phyloP scores from a whole-genome alignment of 2,797 vertebrate species.

The Florisuga fusca region DNA sequence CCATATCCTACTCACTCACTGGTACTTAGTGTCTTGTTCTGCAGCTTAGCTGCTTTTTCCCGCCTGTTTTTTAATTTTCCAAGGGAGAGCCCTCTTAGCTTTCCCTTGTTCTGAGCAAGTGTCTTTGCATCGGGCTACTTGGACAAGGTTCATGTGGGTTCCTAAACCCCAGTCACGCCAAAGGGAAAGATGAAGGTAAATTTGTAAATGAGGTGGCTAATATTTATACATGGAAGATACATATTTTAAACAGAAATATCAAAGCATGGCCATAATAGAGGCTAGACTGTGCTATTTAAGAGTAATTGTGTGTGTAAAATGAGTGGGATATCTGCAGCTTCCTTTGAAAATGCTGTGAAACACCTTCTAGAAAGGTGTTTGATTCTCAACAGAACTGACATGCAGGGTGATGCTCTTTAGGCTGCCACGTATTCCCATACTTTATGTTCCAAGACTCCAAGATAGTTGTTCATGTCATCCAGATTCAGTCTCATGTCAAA shows the following conservation, averaged over 20 bases:
- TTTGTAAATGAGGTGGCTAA: not conserved
- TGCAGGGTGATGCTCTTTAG: not conserved
- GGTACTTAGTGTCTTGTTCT: too few relatives aligned
- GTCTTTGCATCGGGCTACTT: not conserved
- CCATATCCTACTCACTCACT: too few relatives aligned
- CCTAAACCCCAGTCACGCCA: not conserved
- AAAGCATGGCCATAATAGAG: not conserved
- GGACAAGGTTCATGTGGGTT: not conserved
- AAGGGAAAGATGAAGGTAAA: not conserved
- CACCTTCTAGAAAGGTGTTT: not conserved
- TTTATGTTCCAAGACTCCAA: not conserved
- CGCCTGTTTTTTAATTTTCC: not conserved
- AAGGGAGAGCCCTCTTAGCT: not conserved
- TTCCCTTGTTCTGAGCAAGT: not conserved
- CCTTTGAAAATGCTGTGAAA: not conserved
- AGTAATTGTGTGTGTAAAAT: not conserved
- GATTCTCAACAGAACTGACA: not conserved
- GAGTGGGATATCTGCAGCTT: not conserved
- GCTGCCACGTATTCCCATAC: not conserved
- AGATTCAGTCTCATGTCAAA: not conserved
- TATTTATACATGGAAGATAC: not conserved
- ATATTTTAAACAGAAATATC: not conserved
- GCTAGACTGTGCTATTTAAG: not conserved
- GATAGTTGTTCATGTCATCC: not conserved
- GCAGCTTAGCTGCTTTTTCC: not conserved